Evolutionary conservation across 2,113 vertebrate genomes (phyloP).

Genomic region (Ardeotis arabs): DNA sequence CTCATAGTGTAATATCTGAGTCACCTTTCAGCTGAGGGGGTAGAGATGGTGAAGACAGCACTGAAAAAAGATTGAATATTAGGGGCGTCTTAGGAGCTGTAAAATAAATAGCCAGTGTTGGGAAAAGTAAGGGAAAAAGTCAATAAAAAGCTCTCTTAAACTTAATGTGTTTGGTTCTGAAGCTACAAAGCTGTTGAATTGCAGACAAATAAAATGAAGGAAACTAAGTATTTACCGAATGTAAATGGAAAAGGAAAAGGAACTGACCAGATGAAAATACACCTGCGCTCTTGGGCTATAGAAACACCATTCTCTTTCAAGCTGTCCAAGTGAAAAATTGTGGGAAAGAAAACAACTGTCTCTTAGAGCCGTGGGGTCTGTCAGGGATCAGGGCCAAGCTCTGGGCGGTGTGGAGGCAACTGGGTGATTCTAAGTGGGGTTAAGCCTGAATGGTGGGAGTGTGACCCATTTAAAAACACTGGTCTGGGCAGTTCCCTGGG

Average conservation of each 20-base stretch:
- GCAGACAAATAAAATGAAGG: neutral
- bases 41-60: neutral
- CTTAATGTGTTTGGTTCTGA: neutral
- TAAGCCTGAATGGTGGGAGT: neutral
- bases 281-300: fast-evolving
- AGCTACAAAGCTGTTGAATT: neutral
- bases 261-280: neutral
- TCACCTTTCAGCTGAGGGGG: neutral
- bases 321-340: neutral
- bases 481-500: neutral
- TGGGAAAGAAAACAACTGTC: neutral
- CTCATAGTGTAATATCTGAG: neutral
- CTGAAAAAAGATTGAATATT: neutral
- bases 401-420: neutral
- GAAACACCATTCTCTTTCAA: neutral
- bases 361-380: neutral
- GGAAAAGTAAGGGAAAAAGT: neutral
- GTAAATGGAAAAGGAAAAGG: neutral
- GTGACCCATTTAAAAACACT: neutral
- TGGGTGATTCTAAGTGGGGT: neutral
- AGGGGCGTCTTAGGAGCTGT: neutral
- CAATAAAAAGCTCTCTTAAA: neutral
- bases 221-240: neutral
- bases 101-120: neutral
- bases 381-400: neutral